These are phyloP conservation scores for Arrhopalites spinosus DNA, from an alignment of 2,888 invertebrate genomes.

Conservation along the genomic window DNA sequence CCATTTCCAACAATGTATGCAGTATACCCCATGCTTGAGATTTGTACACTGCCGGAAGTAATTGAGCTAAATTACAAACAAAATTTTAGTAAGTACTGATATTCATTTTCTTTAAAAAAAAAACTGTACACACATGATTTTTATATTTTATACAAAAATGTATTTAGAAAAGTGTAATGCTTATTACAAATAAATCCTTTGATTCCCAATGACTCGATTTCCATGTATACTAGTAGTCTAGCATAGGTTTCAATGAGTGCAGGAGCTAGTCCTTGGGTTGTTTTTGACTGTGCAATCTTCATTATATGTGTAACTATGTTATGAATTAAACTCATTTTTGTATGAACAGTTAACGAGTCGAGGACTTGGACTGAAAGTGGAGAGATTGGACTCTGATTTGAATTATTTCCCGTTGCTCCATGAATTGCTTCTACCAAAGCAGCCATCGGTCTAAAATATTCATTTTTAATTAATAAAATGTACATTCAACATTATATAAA, in stretches of 20 bases:
- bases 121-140: too few species aligned
- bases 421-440: slow-evolving; percentile 80
- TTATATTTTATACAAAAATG: too few species aligned
- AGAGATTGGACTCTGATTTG: slow-evolving; percentile 67
- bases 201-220: slow-evolving; percentile 94
- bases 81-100: neutral
- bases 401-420: slow-evolving; percentile 59
- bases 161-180: too few species aligned
- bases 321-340: slow-evolving; percentile 90
- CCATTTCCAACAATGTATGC: slow-evolving; percentile 93
- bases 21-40: slow-evolving; percentile 93
- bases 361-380: slow-evolving; percentile 90
- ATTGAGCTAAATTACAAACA: slow-evolving; percentile 71
- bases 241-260: slow-evolving; percentile 95
- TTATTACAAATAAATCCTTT: slow-evolving; percentile 94
- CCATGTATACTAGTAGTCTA: slow-evolving; percentile 88
- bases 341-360: slow-evolving; percentile 92
- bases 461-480: neutral
- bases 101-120: too few species aligned
- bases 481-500: too few species aligned
- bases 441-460: slow-evolving; percentile 76
- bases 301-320: slow-evolving; percentile 87
- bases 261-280: slow-evolving; percentile 81
- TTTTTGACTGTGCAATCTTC: slow-evolving; percentile 85
- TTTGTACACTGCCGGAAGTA: slow-evolving; percentile 85